Conservation (phyloP, 2,888 invertebrate genomes). For the Calliphora vomitoria region DNA sequence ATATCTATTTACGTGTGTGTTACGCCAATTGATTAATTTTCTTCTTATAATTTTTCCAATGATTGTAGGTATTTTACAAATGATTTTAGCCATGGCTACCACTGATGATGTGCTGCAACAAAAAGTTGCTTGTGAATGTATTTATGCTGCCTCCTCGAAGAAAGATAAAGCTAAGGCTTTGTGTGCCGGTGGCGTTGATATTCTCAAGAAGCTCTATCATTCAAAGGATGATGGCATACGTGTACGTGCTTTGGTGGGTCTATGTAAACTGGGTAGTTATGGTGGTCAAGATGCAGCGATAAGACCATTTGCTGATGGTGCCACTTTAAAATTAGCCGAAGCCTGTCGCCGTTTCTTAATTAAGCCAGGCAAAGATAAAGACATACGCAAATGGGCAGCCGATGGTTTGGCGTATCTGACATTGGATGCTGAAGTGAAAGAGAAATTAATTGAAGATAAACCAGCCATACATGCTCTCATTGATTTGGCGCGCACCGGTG, state of each 20-base stretch:
- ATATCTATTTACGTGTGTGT: not conserved
- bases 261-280: slow-evolving; percentile 97
- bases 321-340: slow-evolving; percentile 95
- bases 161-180: slow-evolving; percentile 97
- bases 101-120: slow-evolving; percentile 96
- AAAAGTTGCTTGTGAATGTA: slow-evolving; percentile 97
- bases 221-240: slow-evolving; percentile 95
- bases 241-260: slow-evolving; percentile 94
- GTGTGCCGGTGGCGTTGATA: slow-evolving; percentile 94
- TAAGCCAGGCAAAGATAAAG: slow-evolving; percentile 94
- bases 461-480: slow-evolving; percentile 93
- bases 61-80: slow-evolving; percentile 90
- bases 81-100: slow-evolving; percentile 98
- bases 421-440: slow-evolving; percentile 99
- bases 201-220: slow-evolving; percentile 96
- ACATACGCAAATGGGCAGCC: slow-evolving; percentile 97
- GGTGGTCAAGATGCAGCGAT: slow-evolving; percentile 98
- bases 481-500: slow-evolving; percentile 94
- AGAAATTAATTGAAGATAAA: slow-evolving; percentile 95
- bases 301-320: slow-evolving; percentile 97
- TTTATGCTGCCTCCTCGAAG: slow-evolving; percentile 98
- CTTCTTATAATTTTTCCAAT: not conserved
- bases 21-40: not conserved
- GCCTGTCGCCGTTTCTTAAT: slow-evolving; percentile 96
- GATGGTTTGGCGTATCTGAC: slow-evolving; percentile 98